Evolutionary conservation across 2,797 vertebrate genomes (phyloP).

Genomic region (Rhyacichthys aspro): DNA sequence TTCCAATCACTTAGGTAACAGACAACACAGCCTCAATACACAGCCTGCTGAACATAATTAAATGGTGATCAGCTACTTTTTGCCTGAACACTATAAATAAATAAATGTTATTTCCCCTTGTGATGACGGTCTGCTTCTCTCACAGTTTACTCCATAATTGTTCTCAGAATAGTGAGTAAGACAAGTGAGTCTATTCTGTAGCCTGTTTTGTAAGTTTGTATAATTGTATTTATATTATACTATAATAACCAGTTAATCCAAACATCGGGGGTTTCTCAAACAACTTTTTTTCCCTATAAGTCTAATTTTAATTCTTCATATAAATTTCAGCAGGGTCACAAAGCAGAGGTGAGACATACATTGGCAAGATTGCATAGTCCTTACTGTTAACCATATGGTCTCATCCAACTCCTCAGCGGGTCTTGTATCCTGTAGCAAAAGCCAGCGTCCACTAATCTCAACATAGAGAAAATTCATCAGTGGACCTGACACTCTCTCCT

Average conservation of each 20-base stretch:
- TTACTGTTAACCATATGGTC: slow-evolving; percentile 55
- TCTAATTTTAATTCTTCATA: slow-evolving; percentile 70
- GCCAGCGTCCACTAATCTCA: slow-evolving; percentile 21
- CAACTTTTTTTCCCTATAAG: no score
- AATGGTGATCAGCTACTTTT: slow-evolving; percentile 17
- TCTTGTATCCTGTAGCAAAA: slow-evolving; percentile 18
- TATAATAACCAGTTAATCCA: no score
- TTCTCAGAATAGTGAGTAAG: background rate
- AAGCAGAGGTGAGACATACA: slow-evolving; percentile 55
- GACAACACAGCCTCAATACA: slow-evolving; percentile 1
- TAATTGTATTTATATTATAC: no score
- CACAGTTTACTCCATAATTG: background rate
- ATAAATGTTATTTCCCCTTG: background rate
- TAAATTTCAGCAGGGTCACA: slow-evolving; percentile 65
- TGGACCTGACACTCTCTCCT: slow-evolving; percentile 17
- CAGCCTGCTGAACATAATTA: slow-evolving; percentile 5
- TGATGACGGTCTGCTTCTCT: background rate
- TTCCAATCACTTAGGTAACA: slow-evolving; percentile 16
- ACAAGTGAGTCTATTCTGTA: background rate
- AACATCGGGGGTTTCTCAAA: no score
- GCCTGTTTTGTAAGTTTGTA: background rate
- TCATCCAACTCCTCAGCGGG: slow-evolving; percentile 56
- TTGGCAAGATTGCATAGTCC: slow-evolving; percentile 37
- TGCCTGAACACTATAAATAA: slow-evolving; percentile 10
- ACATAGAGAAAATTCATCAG: slow-evolving; percentile 39